These are phyloP conservation scores for Capreolus pygargus DNA, from an alignment of 2,113 vertebrate genomes.

Conservation along the genomic window DNA sequence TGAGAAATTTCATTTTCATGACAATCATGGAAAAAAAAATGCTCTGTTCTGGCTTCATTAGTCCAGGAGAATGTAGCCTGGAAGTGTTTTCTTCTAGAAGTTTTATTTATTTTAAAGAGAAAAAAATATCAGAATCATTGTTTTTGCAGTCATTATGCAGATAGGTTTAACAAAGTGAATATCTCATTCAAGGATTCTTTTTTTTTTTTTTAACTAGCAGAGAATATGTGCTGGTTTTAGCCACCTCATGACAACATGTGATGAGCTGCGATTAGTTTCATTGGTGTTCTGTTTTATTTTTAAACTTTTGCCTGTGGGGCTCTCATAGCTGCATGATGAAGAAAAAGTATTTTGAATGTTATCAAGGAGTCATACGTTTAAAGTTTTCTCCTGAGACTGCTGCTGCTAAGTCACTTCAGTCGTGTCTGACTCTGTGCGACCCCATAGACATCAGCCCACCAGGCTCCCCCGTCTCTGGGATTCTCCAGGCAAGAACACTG, in stretches of 20 bases:
- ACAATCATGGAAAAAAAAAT: conserved; percentile 5
- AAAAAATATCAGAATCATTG: neutral
- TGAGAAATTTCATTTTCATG: neutral
- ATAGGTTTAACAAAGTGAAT: neutral
- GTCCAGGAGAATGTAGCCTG: neutral
- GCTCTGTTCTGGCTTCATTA: neutral
- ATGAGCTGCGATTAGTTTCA: neutral
- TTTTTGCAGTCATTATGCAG: neutral
- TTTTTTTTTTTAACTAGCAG: neutral
- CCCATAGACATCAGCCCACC: too few species aligned
- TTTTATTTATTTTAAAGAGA: neutral
- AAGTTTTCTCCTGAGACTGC: neutral
- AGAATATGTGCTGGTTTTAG: neutral
- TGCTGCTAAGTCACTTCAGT: too few species aligned
- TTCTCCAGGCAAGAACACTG: too few species aligned
- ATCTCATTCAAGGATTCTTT: neutral
- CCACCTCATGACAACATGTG: neutral
- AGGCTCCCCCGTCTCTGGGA: too few species aligned
- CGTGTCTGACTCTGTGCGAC: too few species aligned
- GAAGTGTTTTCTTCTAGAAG: neutral
- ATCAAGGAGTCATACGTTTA: neutral
- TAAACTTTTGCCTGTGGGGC: neutral
- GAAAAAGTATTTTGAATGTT: neutral
- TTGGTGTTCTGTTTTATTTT: neutral
- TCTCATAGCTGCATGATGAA: neutral